Conservation (phyloP, 2,113 vertebrate species). For the Bombycilla garrulus region DNA sequence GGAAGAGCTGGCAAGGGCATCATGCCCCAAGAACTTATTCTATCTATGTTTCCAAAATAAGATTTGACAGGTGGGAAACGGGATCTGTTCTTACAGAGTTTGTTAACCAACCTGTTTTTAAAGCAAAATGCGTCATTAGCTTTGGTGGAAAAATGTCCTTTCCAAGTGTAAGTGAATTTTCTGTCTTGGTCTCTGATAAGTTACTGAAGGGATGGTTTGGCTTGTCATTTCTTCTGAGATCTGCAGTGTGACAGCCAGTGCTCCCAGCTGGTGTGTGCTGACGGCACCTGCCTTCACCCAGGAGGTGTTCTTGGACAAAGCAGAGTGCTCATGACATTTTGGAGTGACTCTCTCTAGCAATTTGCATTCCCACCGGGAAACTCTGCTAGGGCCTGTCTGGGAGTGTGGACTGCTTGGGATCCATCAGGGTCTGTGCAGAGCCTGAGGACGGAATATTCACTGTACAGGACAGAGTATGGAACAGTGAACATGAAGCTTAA, state of each 20-base stretch:
- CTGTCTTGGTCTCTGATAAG: background rate
- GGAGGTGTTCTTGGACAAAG: background rate
- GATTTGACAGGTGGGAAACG: background rate
- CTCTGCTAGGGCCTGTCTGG: background rate
- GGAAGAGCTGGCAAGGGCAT: background rate
- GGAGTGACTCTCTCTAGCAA: background rate
- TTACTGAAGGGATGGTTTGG: background rate
- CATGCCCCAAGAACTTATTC: background rate
- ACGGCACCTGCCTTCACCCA: background rate
- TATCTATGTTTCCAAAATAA: background rate
- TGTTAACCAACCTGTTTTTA: background rate
- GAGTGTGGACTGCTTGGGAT: background rate
- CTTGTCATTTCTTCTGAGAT: background rate
- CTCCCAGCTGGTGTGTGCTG: background rate
- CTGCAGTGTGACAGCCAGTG: background rate
- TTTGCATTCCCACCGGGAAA: background rate
- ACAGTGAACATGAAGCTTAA: background rate
- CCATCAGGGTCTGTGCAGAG: background rate
- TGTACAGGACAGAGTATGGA: background rate
- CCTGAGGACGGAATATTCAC: background rate
- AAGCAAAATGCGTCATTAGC: background rate
- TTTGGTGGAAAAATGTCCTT: background rate
- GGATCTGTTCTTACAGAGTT: background rate
- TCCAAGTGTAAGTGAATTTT: background rate
- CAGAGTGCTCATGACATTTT: background rate